Percentiles rank a stretch among this genome's conserved stretches.
Conservation (phyloP, 2,888 invertebrate genomes). For the Taenaris catops region DNA sequence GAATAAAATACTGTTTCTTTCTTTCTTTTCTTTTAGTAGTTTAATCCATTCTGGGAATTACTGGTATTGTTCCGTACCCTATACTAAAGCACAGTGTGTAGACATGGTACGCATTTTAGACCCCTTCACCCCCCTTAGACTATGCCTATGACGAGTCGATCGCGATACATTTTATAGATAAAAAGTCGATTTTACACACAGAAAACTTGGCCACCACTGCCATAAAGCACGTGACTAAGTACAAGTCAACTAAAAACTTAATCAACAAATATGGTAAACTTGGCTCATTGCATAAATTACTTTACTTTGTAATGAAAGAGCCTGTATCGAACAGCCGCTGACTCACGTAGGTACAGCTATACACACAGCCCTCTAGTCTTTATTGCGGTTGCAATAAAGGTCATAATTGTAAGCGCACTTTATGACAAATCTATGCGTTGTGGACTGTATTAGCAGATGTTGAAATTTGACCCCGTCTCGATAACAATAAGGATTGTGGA, state of each 20-base stretch:
- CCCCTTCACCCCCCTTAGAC: no score
- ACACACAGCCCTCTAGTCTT: constrained; percentile 3
- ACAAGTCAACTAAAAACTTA: constrained; percentile 10
- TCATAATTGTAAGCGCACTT: constrained; percentile 11
- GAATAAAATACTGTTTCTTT: no score
- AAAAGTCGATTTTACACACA: no score
- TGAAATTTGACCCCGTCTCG: constrained; percentile 28
- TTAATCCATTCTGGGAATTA: no score
- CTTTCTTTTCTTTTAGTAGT: no score
- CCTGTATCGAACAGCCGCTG: constrained; percentile 13
- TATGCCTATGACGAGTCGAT: no score
- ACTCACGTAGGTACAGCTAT: constrained; percentile 20
- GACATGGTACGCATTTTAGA: no score
- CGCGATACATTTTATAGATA: no score
- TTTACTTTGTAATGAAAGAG: constrained; percentile 21
- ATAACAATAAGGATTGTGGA: constrained; percentile 25
- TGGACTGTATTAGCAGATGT: constrained; percentile 25
- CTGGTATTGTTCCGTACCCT: no score
- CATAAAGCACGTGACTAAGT: constrained; percentile 3
- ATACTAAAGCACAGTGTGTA: no score
- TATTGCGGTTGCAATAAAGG: constrained; percentile 8
- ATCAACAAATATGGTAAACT: constrained; percentile 20
- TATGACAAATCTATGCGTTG: constrained; percentile 4
- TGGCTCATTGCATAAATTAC: constrained; percentile 22
- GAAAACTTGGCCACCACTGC: no score